Evolutionary conservation across 2,888 invertebrate genomes (phyloP).

Genomic region (Parnassius orleans): DNA sequence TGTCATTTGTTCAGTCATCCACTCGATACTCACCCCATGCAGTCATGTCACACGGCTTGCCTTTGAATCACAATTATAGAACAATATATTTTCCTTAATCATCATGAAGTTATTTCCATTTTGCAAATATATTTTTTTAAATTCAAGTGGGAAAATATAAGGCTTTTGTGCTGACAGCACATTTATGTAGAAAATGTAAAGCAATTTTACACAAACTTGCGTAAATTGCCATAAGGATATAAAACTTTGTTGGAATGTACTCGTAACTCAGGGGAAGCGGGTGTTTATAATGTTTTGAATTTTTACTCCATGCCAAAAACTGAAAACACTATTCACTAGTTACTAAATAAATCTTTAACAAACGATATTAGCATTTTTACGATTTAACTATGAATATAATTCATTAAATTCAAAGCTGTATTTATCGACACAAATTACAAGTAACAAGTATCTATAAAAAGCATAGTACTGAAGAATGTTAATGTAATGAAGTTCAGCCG

Average conservation of each 20-base stretch:
- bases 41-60: neutral
- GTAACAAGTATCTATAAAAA: conserved; percentile 37
- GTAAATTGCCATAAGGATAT: conserved; percentile 24
- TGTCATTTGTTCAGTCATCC: conserved; percentile 62
- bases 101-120: no score
- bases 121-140: no score
- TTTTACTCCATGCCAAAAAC: conserved; percentile 35
- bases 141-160: no score
- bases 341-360: neutral
- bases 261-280: conserved; percentile 68
- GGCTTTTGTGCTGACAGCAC: no score
- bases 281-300: conserved; percentile 72
- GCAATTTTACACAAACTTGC: conserved; percentile 6
- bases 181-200: conserved; percentile 9
- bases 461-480: conserved; percentile 56
- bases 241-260: conserved; percentile 71
- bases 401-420: no score
- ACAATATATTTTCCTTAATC: neutral
- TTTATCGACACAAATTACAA: no score
- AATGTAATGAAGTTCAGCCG: conserved; percentile 66
- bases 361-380: no score
- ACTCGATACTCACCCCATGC: conserved; percentile 43
- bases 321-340: neutral
- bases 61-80: neutral
- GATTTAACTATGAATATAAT: no score